Evolutionary conservation across 1,140 invertebrate species (phyloP).

Genomic region (Drosophila willistoni): DNA sequence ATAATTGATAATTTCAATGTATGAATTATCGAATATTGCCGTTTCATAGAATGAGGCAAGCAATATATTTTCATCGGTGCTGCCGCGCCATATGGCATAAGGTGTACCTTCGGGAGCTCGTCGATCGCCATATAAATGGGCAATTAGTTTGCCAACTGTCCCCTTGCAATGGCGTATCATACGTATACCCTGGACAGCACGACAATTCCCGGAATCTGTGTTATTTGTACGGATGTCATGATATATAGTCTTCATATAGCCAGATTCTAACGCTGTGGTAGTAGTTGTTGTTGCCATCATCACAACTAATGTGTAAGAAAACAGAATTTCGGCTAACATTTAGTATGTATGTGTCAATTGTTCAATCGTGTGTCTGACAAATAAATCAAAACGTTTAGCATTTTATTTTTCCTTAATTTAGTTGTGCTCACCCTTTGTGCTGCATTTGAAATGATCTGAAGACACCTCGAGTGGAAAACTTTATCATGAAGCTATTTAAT

Average conservation of each 20-base stretch:
- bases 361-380: no score
- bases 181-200: neutral
- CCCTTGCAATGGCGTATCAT: slow-evolving; percentile 3
- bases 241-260: neutral
- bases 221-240: neutral
- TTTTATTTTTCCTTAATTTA: no score
- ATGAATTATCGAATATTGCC: neutral
- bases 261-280: no score
- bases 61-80: neutral
- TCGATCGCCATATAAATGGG: neutral
- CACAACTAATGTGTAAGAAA: no score
- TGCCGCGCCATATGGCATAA: neutral
- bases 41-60: slow-evolving; percentile 1
- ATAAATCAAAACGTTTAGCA: no score
- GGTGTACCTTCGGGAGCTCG: slow-evolving; percentile 6
- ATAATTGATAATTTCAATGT: neutral
- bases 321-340: no score
- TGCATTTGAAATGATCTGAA: no score
- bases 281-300: no score
- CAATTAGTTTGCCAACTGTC: slow-evolving; percentile 3
- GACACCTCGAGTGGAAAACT: no score
- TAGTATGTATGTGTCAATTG: no score
- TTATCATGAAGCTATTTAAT: no score
- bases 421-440: no score
- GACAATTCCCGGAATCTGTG: neutral